Conservation (phyloP, 1,140 invertebrate genomes). For the Drosophila arizonae region DNA sequence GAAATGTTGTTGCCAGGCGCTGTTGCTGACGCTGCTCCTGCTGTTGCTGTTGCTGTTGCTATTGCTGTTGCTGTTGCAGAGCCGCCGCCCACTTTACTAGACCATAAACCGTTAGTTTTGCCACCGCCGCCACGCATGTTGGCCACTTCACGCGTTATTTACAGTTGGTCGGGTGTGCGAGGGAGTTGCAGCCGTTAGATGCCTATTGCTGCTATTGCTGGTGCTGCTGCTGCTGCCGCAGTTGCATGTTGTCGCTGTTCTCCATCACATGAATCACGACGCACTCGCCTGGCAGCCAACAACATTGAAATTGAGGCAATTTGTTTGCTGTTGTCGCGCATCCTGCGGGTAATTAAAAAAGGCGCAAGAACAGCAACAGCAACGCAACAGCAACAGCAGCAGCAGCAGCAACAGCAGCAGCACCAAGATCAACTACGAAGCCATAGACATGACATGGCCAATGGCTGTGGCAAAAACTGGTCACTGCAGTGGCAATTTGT, state of each 20-base stretch:
- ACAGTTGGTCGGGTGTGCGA: constrained; percentile 70
- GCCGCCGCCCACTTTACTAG: constrained; percentile 69
- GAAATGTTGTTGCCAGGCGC: constrained; percentile 75
- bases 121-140: constrained; percentile 78
- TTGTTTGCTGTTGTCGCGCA: constrained; percentile 82
- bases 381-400: constrained; percentile 37
- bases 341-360: constrained; percentile 82
- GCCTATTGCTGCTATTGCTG: constrained; percentile 49
- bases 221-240: constrained; percentile 52
- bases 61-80: constrained; percentile 19
- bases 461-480: constrained; percentile 67
- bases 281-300: constrained; percentile 60
- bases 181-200: constrained; percentile 67
- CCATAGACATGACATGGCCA: constrained; percentile 57
- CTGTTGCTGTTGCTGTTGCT: constrained; percentile 20
- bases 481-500: constrained; percentile 82
- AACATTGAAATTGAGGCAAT: constrained; percentile 82
- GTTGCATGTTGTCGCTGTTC: constrained; percentile 58
- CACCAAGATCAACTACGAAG: constrained; percentile 38
- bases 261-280: constrained; percentile 80
- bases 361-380: constrained; percentile 73
- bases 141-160: constrained; percentile 79
- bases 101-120: constrained; percentile 63
- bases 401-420: constrained; percentile 31
- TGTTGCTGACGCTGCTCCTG: constrained; percentile 52